Evolutionary conservation across 2,797 vertebrate genomes (phyloP).

Genomic region (Phalloptychus januarius): DNA sequence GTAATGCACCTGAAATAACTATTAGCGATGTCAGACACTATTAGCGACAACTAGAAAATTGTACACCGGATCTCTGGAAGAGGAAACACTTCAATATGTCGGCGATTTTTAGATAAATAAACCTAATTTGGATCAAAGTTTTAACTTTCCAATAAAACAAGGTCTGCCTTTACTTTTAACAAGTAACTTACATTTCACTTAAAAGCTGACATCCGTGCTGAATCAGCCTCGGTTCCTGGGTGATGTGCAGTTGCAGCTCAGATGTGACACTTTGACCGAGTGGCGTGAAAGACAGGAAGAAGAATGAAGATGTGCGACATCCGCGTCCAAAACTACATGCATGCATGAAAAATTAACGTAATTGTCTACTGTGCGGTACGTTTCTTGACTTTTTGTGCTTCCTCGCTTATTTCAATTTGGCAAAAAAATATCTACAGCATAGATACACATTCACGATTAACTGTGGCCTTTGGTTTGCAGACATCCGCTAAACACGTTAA

Average conservation of each 20-base stretch:
- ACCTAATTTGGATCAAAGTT: background rate
- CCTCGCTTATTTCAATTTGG: background rate
- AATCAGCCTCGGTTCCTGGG: background rate
- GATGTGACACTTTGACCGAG: background rate
- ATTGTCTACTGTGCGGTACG: background rate
- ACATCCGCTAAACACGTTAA: background rate
- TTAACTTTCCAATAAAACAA: background rate
- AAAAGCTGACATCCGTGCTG: background rate
- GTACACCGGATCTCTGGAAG: background rate
- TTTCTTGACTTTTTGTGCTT: background rate
- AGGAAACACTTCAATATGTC: background rate
- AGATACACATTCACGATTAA: no score
- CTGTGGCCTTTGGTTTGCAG: background rate
- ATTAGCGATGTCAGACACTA: background rate
- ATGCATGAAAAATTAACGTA: background rate
- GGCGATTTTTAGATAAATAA: background rate
- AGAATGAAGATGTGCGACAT: conserved; percentile 53
- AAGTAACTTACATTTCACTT: background rate
- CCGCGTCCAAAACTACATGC: background rate
- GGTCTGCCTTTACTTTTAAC: background rate
- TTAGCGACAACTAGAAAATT: no score
- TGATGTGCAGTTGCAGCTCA: conserved; percentile 1
- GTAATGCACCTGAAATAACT: background rate
- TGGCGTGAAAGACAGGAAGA: conserved; percentile 59
- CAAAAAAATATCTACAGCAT: no score